Evolutionary conservation across 2,113 vertebrate genomes (phyloP), one percentile per base, ranked within the genome.

Genomic region (Amphiprion percula): DNA sequence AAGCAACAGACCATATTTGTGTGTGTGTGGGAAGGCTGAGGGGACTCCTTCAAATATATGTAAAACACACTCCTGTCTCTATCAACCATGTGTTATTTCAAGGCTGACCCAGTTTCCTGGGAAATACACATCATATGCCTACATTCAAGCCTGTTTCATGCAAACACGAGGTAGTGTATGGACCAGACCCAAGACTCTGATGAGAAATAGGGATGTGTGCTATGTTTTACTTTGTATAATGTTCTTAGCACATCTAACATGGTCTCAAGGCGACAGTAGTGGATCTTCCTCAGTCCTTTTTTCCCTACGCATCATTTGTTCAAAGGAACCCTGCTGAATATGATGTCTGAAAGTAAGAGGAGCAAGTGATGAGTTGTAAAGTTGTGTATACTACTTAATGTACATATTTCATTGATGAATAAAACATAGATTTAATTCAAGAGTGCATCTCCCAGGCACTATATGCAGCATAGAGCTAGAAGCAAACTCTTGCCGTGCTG

Each of bases 351-450:
- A 83, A 85, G 70, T 83, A 78, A 68, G 69, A 77, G 1, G 23
- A 74, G 74, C 59, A 59, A 67, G 37, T 65, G 24, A 80, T 87
- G 53, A 76, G 65, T 59, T 80, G 69, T 61, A 67, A 85, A 70
- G 73, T 62, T 80, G 53, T 55, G 37, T 82, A 53, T 73, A 59
- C 26, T 72, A 41, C 53, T 74, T 75, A 84, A 69, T 54, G 70
- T 76, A 77, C 24, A 23, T 75, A 70, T 66, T 47, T 37, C 63
- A 63, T 41, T 68, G 75, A 90, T 90, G 80, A 87, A 90, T 87
- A 85, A 88, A 87, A 80, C 79, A 79, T 74, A 67, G 64, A 65
- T 84, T 67, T 73, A 33, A 77, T 85, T 87, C 60, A 74, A 39
- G 49, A 59, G 39, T n/a, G 21, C 5, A 28, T 63, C 62, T 77